Evolutionary conservation across 2,113 vertebrate species (phyloP), one percentile per base, ranked within the genome.

Genomic region (Siniperca chuatsi): DNA sequence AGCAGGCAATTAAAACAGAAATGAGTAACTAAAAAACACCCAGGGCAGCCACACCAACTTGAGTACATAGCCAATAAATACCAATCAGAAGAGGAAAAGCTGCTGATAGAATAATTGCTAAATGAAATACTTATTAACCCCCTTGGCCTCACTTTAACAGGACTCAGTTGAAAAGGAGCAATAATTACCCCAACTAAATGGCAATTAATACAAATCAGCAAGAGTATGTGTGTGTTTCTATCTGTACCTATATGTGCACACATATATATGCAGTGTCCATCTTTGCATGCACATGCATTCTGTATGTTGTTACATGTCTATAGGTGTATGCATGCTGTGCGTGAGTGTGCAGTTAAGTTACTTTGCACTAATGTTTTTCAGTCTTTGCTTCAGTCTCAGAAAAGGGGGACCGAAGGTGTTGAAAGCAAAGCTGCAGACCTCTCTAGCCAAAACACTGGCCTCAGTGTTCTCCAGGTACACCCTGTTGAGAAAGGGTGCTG

Each of bases 1-100:
- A 86, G 81, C 75, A 91, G 89, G 94, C 93, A 94, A 95, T 94
- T 94, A 95, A 94, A 95, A 92, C 67, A 73, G 83, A 86, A 90
- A 90, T 65, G 73, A 93, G 83, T 78, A 87, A 87, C 77, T 87
- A 73, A 82, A 84, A 90, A 91, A 88, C 82, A 88, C 65, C 81
- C 81, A 78, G 75, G 83, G 82, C 87, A 86, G 75, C 86, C 78
- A 81, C 84, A 81, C 64, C 75, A 83, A 87, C 71, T 78, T 78
- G 79, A 86, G 48, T 89, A 68, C 73, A 82, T 88, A 35, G 42
- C 81, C 87, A 83, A 74, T 93, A 92, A 93, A 92, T 82, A 89
- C 65, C 57, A 89, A 91, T 91, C 78, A 82, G 74, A 79, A 40
- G 69, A 83, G 79, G 86, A 83, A 89, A 91, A 84, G 82, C 86